Percentiles rank a stretch among this genome's conserved stretches.
Conservation (phyloP, 2,888 invertebrate species). For the Vanessa cardui region DNA sequence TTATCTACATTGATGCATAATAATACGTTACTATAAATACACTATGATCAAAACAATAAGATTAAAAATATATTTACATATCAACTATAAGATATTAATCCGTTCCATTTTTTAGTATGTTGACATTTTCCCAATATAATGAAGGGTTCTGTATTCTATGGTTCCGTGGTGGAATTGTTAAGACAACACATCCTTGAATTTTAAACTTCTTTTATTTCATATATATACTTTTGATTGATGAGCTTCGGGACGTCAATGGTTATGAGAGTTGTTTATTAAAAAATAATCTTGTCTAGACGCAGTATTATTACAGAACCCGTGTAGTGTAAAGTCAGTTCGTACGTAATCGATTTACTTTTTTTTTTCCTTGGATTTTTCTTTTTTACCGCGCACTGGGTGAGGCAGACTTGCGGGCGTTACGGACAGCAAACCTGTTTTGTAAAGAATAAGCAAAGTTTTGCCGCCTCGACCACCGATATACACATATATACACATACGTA, state of each 20-base stretch:
- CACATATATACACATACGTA: conserved; percentile 25
- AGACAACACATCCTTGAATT: background rate
- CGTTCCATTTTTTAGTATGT: conserved; percentile 31
- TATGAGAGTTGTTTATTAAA: conserved; percentile 1
- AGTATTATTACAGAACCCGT: conserved; percentile 30
- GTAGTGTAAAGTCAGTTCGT: conserved; percentile 22
- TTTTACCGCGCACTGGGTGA: conserved; percentile 53
- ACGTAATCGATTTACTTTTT: conserved; percentile 43
- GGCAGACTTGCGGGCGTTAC: conserved; percentile 75
- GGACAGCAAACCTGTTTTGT: conserved; percentile 67
- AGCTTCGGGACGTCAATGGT: background rate
- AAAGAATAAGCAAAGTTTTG: conserved; percentile 48
- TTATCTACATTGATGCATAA: background rate
- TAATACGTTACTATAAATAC: background rate
- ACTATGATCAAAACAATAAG: conserved; percentile 3
- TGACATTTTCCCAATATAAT: conserved; percentile 44
- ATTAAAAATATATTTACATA: background rate
- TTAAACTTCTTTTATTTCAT: conserved; percentile 1
- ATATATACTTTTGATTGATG: conserved; percentile 1
- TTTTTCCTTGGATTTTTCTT: conserved; percentile 50
- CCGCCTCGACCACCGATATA: conserved; percentile 43
- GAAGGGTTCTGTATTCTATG: conserved; percentile 43
- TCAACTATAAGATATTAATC: conserved; percentile 29
- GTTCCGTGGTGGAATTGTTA: conserved; percentile 38
- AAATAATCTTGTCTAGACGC: background rate